Evolutionary conservation across 1,140 invertebrate species (phyloP).

Genomic region (Hycleus cichorii): DNA sequence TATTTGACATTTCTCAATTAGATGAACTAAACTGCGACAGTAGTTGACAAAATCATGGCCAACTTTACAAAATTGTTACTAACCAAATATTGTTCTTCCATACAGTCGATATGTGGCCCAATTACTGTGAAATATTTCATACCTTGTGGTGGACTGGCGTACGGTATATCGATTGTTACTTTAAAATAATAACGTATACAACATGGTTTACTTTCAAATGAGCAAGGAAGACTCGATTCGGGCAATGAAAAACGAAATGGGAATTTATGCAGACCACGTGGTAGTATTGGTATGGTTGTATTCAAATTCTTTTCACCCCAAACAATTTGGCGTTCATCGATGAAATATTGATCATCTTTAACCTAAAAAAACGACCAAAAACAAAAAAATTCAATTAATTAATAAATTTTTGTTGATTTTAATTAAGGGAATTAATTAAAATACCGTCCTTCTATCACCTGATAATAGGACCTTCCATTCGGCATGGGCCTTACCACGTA

Average conservation of each 20-base stretch:
- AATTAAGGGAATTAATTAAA: background rate
- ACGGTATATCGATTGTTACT: conserved; percentile 73
- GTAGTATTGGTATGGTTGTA: conserved; percentile 61
- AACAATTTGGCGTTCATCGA: conserved; percentile 67
- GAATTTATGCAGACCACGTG: conserved; percentile 67
- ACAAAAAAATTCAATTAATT: background rate
- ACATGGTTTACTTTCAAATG: conserved; percentile 72
- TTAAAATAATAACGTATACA: conserved; percentile 75
- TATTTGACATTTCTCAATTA: too few relatives aligned
- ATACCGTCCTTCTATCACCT: conserved; percentile 60
- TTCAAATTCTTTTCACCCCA: conserved; percentile 68
- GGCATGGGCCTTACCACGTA: conserved; percentile 71
- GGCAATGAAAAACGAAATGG: conserved; percentile 71
- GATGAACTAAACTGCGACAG: too few relatives aligned
- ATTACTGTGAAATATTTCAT: conserved; percentile 83
- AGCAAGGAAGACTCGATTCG: conserved; percentile 70
- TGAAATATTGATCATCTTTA: conserved; percentile 76
- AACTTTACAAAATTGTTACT: conserved; percentile 21
- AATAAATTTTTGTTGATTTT: background rate
- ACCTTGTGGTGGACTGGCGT: conserved; percentile 75
- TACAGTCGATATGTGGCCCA: conserved; percentile 78
- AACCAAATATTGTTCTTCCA: conserved; percentile 79
- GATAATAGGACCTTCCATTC: conserved; percentile 78
- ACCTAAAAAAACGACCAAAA: conserved; percentile 36
- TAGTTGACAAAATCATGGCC: background rate